phyloP scores from a whole-genome alignment of 1,140 invertebrate genomes.

The Camponotus vicinus region DNA sequence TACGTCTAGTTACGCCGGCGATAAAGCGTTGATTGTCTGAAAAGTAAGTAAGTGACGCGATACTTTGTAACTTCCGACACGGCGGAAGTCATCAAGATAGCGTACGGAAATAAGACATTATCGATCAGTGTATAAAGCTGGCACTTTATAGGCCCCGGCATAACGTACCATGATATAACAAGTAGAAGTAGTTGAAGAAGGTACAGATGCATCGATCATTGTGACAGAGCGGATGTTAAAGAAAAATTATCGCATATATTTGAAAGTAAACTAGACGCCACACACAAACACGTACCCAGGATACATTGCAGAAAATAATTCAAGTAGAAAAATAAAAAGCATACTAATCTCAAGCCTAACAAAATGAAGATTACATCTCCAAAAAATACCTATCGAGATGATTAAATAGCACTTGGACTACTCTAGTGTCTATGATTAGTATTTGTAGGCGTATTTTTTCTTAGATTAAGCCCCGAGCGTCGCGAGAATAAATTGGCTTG shows the following conservation, averaged over 20 bases:
- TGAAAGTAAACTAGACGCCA: neutral
- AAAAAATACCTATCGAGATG: neutral
- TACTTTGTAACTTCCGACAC: constrained; percentile 56
- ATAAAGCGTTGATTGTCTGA: constrained; percentile 26
- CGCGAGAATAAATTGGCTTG: neutral
- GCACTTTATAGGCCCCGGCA: constrained; percentile 25
- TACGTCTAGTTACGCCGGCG: constrained; percentile 15
- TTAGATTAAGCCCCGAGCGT: neutral
- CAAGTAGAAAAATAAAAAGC: neutral
- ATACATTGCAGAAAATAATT: neutral
- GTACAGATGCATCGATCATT: constrained; percentile 45
- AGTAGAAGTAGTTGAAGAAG: constrained; percentile 40
- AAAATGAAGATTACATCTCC: neutral
- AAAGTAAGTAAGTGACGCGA: constrained; percentile 45
- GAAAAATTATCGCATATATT: constrained; percentile 25
- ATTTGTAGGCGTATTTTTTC: neutral
- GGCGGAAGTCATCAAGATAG: constrained; percentile 46
- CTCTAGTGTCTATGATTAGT: neutral
- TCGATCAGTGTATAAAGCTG: constrained; percentile 44
- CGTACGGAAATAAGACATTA: constrained; percentile 62
- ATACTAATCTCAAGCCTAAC: neutral
- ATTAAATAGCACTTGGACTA: too few relatives aligned
- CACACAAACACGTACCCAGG: too few relatives aligned
- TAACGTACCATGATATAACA: constrained; percentile 44
- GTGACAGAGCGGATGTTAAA: constrained; percentile 34